Base-by-base conservation (phyloP, 2,888 invertebrate species). In the Physocephala rufipes region DNA sequence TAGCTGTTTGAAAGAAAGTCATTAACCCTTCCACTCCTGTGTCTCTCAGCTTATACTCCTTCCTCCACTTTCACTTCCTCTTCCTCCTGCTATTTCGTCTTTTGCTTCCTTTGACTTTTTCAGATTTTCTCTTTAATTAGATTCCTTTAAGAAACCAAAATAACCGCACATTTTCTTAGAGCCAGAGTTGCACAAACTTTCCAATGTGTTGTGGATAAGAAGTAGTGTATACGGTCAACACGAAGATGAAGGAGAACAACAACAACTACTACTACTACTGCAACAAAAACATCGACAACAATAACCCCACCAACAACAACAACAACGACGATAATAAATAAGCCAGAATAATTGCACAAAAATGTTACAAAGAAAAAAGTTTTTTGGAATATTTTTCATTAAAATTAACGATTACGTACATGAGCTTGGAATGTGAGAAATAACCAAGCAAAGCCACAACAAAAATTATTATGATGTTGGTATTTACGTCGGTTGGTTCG, bases 101-200 rank as follows among this genome's bases (percentile, higher is more conserved):
- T 51, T 16, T 19, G 47, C 51, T 19, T 4, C 51, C 51, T 51
- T 55, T 45, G n/a, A n/a, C n/a, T n/a, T 36, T 19, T 43, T 16
- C 19, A 9, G n/a, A 58, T n/a, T 65, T 78, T 76, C 79, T 77
- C 75, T 81, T 80, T 80, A 80, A 80, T 80, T 80, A 80, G 80
- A 80, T 80, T 81, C 80, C 80, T 79, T 79, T 74, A 80, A 80
- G 74, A 77, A 79, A 76, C 80, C 80, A 67, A 81, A 79, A 72
- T 70, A 79, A 80, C 80, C 80, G 80, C 80, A 81, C 79, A 80
- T 80, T 80, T 81, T 79, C 80, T 78, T 77, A 76, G 76, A 36
- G 4, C 76, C 75, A 73, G 70, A 47, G 49, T 64, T 59, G 43
- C 19, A 59, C 61, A 63, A 64, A 66, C 71, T 67, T 67, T 66